Percentiles rank a stretch among this genome's conserved stretches.
phyloP scores from a whole-genome alignment of 2,797 vertebrate species.

The Corythornis leucogaster region DNA sequence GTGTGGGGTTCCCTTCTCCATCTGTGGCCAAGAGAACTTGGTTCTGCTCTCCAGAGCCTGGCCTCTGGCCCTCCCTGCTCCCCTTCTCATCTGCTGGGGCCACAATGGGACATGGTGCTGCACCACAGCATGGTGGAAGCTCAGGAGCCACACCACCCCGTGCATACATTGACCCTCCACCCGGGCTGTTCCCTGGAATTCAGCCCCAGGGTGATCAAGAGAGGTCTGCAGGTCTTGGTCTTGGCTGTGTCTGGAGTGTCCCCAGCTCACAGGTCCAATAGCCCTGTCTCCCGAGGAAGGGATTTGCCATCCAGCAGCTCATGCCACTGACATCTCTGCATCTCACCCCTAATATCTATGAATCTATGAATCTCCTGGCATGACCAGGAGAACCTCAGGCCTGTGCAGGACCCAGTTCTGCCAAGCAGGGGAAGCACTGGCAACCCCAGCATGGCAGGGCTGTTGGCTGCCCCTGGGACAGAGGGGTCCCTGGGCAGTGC shows the following conservation, averaged over 20 bases:
- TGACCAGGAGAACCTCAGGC: too few species aligned
- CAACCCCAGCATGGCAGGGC: too few species aligned
- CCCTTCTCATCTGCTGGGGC: accelerated
- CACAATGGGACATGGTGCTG: accelerated
- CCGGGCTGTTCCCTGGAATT: neutral
- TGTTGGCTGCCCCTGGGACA: too few species aligned
- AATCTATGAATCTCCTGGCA: too few species aligned
- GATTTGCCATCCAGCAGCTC: neutral
- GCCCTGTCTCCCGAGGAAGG: neutral
- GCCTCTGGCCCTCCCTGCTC: neutral
- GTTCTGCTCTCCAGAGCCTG: neutral
- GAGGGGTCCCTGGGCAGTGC: too few species aligned
- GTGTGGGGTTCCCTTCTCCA: accelerated
- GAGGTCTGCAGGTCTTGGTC: neutral
- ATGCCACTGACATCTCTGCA: too few species aligned
- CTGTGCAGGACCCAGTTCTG: too few species aligned
- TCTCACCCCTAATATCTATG: too few species aligned
- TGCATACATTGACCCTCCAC: neutral
- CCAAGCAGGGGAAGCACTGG: too few species aligned
- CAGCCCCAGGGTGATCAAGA: accelerated
- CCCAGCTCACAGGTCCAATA: accelerated
- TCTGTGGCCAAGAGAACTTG: accelerated
- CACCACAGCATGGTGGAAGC: accelerated
- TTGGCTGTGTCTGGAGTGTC: neutral
- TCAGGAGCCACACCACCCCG: accelerated